These are phyloP conservation scores for Globicephala melas DNA, from an alignment of 2,113 vertebrate species.

Conservation along the genomic window DNA sequence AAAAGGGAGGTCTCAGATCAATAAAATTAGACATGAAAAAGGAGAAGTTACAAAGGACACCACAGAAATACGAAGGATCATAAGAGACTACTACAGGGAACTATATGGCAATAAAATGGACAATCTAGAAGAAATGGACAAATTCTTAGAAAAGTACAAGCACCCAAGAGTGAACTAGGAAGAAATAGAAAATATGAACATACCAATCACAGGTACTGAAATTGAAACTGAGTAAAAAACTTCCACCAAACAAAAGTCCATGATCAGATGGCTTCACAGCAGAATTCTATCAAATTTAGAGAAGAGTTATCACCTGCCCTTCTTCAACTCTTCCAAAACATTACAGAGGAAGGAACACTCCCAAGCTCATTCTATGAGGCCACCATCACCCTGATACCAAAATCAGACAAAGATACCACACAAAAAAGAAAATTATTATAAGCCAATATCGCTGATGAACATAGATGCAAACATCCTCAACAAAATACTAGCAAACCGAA, in stretches of 20 bases:
- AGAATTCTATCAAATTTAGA: neutral
- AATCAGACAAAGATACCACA: neutral
- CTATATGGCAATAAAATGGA: neutral
- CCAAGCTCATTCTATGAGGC: neutral
- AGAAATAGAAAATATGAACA: neutral
- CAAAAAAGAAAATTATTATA: neutral
- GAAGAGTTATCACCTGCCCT: neutral
- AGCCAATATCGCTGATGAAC: neutral
- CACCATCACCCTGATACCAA: neutral
- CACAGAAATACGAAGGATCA: neutral
- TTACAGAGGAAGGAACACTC: neutral
- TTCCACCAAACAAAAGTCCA: neutral
- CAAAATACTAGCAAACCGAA: neutral
- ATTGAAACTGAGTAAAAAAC: neutral
- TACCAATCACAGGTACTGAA: neutral
- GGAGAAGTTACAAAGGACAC: neutral
- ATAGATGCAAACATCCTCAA: neutral
- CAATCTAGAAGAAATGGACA: neutral
- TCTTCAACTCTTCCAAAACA: neutral
- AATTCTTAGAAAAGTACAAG: neutral
- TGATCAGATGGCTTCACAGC: neutral
- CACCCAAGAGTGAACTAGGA: neutral
- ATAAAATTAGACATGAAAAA: neutral
- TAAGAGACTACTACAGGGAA: neutral
- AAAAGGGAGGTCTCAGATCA: too few relatives aligned